phyloP scores from a whole-genome alignment of 2,888 invertebrate genomes.

The Platycnemis pennipes region DNA sequence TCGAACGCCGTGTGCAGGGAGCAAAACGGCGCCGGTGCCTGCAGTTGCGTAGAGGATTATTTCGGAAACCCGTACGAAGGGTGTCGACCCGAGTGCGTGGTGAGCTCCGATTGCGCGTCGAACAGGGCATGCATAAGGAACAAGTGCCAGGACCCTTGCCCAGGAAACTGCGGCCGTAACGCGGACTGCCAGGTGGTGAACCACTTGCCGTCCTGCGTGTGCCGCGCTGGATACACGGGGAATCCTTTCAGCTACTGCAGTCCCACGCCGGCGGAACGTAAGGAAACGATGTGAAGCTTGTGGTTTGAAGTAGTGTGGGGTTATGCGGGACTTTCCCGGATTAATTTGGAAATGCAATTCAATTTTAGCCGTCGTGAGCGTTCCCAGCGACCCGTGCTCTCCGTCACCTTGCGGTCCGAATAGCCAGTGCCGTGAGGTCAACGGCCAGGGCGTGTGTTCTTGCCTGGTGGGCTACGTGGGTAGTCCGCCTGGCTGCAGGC shows the following conservation, averaged over 20 bases:
- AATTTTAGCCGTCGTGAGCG: constrained; percentile 71
- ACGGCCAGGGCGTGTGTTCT: constrained; percentile 85
- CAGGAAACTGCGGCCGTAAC: constrained; percentile 87
- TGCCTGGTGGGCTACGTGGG: constrained; percentile 86
- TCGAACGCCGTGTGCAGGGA: constrained; percentile 90
- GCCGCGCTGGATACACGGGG: constrained; percentile 76
- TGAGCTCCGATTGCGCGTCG: constrained; percentile 86
- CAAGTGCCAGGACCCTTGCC: constrained; percentile 88
- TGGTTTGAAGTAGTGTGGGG: neutral
- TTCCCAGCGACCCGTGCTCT: constrained; percentile 80
- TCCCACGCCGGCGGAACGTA: constrained; percentile 77
- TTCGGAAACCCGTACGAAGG: constrained; percentile 84
- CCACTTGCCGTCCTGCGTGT: constrained; percentile 87
- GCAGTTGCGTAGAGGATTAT: constrained; percentile 85
- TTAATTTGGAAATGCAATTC: constrained; percentile 12
- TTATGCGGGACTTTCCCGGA: neutral
- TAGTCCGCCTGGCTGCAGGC: constrained; percentile 85
- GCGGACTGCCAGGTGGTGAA: constrained; percentile 87
- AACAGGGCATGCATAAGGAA: constrained; percentile 85
- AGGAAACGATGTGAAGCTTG: constrained; percentile 73
- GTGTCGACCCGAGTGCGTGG: constrained; percentile 87
- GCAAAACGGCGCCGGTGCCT: constrained; percentile 86
- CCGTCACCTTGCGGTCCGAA: constrained; percentile 85
- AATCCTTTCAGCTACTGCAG: constrained; percentile 79
- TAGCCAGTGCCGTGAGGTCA: constrained; percentile 84